Base-by-base conservation (phyloP, 2,113 vertebrate species). In the Patagioenas fasciata region DNA sequence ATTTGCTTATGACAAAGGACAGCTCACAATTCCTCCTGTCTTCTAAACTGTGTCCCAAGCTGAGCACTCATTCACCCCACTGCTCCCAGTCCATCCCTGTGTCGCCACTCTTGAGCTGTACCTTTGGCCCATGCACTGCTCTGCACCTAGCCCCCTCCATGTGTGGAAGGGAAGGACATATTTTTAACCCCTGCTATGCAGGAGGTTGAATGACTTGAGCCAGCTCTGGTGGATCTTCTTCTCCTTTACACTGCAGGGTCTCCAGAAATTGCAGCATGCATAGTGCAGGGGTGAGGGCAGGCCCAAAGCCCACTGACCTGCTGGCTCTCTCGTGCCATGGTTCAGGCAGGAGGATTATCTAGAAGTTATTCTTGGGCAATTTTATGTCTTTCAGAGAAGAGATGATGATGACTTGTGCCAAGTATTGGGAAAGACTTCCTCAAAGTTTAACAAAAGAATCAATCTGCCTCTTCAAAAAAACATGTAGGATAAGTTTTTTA, bases 371-470 rank as follows among this genome's bases (percentile, higher is more conserved):
- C 72, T 91, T 73, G 34, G 42, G 31, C 10, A 87, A 47, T 79
- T 66, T 47, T 60, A 29, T 10, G 9, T 53, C 70, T 85, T 91
- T 71, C 48, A 60, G 60, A n/a, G 42, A 79, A 87, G 10, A 42
- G 18, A 31, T 0, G 3, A 17, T 24, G 12, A 20, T 71, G 13
- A 62, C 17, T 74, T 0, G 0, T 48, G 58, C 70, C 65, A 75
- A 3, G 40, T 44, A 36, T 48, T 91, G n/a, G 67, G 44, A 79
- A 82, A 93, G 32, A 72, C 57, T 74, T 89, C 20, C 16, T 25
- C 34, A 42, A 36, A 56, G 8, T 80, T 74, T 86, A 56, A 70
- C 15, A 71, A 64, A 88, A 80, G 56, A 28, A 67, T n/a, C 7
- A 28, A 67, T n/a, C 7, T n/a, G 7, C 3, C 18, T 60, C 48